Percentiles rank a stretch among this genome's conserved stretches.
These are phyloP conservation scores for Cherax destructor DNA, from an alignment of 1,140 invertebrate species.

Conservation along the genomic window DNA sequence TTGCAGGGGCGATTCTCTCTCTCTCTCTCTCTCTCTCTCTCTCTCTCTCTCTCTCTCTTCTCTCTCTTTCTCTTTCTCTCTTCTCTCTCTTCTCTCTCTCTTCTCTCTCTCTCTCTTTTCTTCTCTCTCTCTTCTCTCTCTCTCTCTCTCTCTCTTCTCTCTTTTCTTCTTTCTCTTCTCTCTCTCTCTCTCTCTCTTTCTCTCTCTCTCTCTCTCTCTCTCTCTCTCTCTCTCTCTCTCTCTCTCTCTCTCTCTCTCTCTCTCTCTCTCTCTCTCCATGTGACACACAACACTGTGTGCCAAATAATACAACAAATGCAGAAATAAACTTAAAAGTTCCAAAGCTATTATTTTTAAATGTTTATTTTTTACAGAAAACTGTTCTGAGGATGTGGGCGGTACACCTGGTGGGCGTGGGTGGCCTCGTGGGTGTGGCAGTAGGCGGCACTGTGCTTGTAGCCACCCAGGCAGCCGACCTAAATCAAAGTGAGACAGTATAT, in stretches of 20 bases:
- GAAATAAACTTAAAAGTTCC: no score
- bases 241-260: constrained; percentile 7
- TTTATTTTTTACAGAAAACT: background rate
- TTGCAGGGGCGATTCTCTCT: background rate
- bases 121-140: background rate
- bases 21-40: background rate
- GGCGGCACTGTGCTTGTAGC: background rate
- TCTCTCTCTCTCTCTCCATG: no score
- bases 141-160: background rate
- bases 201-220: constrained; percentile 23
- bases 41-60: background rate
- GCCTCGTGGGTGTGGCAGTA: background rate
- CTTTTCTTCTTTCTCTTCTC: no score
- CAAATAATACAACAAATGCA: background rate
- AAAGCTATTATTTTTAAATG: no score
- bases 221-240: constrained; percentile 24
- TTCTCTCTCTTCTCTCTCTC: constrained; percentile 30
- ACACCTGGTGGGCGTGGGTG: background rate
- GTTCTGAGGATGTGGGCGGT: constrained; percentile 18
- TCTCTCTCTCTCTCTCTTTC: background rate
- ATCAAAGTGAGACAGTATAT: background rate
- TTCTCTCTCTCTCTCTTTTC: background rate
- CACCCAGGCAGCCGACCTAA: background rate
- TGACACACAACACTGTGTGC: background rate
- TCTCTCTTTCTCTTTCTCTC: no score